Evolutionary conservation across 1,140 invertebrate genomes (phyloP).

Genomic region (Euschistus heros): DNA sequence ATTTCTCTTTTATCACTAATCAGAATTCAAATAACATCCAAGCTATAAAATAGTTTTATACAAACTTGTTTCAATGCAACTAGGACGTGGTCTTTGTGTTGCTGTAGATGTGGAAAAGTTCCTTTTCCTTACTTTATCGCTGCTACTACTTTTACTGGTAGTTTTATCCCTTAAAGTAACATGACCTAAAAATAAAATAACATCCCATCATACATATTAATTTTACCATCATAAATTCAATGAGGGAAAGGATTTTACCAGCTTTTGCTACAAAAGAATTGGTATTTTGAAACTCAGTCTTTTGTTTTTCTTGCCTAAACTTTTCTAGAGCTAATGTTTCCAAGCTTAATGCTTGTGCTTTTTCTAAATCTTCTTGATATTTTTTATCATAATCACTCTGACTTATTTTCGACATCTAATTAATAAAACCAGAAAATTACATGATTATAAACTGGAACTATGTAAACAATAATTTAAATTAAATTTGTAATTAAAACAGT

Average conservation of each 20-base stretch:
- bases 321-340: constrained; percentile 72
- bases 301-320: constrained; percentile 50
- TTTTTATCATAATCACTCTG: constrained; percentile 47
- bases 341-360: constrained; percentile 71
- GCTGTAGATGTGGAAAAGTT: constrained; percentile 29
- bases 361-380: constrained; percentile 73
- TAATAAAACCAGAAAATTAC: no score
- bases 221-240: background rate
- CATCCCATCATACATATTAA: background rate
- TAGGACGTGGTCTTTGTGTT: constrained; percentile 39
- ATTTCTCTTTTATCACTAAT: no score
- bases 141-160: background rate
- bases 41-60: background rate
- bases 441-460: no score
- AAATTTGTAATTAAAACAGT: no score
- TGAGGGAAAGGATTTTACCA: background rate
- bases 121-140: no score
- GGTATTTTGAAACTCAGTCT: constrained; percentile 30
- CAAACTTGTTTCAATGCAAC: constrained; percentile 37
- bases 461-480: no score
- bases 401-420: constrained; percentile 13
- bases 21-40: no score
- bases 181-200: background rate
- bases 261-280: background rate
- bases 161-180: background rate